phyloP scores from a whole-genome alignment of 1,140 invertebrate species.

The Cylas formicarius region DNA sequence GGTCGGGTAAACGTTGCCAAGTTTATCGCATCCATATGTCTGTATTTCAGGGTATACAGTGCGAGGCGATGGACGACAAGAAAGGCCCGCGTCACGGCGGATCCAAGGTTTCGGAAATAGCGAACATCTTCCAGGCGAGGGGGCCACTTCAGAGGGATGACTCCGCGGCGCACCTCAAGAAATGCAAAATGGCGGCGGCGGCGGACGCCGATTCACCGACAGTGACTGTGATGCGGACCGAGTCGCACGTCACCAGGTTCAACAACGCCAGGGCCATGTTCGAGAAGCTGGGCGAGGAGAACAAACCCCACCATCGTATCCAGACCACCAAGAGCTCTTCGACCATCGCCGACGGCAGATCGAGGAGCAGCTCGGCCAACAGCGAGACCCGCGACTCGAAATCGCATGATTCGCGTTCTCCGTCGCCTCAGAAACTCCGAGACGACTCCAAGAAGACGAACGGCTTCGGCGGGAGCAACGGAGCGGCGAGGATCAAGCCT shows the following conservation, averaged over 20 bases:
- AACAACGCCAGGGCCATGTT: slow-evolving; percentile 89
- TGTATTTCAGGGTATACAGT: no score
- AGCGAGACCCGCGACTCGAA: slow-evolving; percentile 34
- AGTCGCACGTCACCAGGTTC: slow-evolving; percentile 83
- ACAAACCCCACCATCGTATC: slow-evolving; percentile 22
- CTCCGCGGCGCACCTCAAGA: slow-evolving; percentile 43
- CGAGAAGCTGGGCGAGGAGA: slow-evolving; percentile 79
- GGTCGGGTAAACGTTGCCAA: no score
- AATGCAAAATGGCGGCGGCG: slow-evolving; percentile 39
- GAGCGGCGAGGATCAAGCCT: slow-evolving; percentile 45
- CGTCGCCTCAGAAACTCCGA: slow-evolving; percentile 29
- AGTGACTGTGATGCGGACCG: slow-evolving; percentile 73
- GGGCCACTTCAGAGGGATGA: slow-evolving; percentile 27
- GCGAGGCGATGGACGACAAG: slow-evolving; percentile 61
- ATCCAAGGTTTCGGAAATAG: slow-evolving; percentile 83
- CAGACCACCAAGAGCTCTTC: slow-evolving; percentile 40
- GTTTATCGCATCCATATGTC: no score
- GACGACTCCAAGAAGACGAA: slow-evolving; percentile 28
- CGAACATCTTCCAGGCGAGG: slow-evolving; percentile 68
- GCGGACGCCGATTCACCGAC: slow-evolving; percentile 43
- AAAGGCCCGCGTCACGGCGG: slow-evolving; percentile 52
- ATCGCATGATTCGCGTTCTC: slow-evolving; percentile 32
- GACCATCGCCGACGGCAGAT: slow-evolving; percentile 33
- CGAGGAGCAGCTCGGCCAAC: slow-evolving; percentile 35
- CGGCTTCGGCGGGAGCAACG: slow-evolving; percentile 26